phyloP scores from a whole-genome alignment of 2,888 invertebrate species.

The Scrobipalpa atriplicella region DNA sequence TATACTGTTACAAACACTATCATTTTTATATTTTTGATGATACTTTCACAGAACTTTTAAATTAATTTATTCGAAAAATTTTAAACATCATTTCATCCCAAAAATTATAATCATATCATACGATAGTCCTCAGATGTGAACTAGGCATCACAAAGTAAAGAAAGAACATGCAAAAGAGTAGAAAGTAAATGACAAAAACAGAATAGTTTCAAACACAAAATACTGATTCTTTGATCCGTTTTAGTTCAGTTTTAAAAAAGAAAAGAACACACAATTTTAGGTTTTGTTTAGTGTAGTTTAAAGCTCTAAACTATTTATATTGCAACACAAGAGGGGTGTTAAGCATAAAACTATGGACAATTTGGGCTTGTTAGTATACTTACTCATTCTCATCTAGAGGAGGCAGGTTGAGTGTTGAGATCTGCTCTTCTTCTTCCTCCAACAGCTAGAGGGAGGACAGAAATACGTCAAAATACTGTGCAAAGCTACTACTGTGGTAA shows the following conservation, averaged over 20 bases:
- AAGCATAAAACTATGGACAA: neutral
- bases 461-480: slow-evolving; percentile 77
- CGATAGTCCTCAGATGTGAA: neutral
- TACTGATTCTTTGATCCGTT: no score
- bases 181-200: neutral
- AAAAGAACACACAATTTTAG: neutral
- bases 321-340: neutral
- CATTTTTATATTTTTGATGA: no score
- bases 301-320: neutral
- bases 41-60: no score
- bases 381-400: slow-evolving; percentile 69
- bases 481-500: slow-evolving; percentile 70
- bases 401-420: slow-evolving; percentile 63
- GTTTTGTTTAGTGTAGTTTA: neutral
- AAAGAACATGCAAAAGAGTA: neutral
- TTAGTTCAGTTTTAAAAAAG: no score
- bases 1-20: no score
- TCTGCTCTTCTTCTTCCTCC: slow-evolving; percentile 69
- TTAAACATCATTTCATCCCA: neutral
- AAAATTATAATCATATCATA: neutral
- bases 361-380: slow-evolving; percentile 44
- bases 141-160: neutral
- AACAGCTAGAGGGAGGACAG: slow-evolving; percentile 67
- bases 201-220: neutral
- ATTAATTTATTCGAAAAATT: no score